Conservation (phyloP, 2,888 invertebrate species). For the Drosophila nr. medialis region DNA sequence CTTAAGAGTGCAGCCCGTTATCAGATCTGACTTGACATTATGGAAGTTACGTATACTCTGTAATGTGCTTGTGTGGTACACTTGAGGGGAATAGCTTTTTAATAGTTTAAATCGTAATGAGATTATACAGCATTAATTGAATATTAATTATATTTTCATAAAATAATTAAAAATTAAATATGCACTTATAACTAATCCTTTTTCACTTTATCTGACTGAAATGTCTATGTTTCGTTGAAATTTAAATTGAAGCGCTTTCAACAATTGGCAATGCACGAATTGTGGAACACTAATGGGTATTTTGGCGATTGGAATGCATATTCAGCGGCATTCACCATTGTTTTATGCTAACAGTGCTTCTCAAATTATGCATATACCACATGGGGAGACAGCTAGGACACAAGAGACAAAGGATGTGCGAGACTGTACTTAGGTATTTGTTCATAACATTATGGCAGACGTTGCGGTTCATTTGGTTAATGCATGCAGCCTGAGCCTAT, state of each 20-base stretch:
- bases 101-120: neutral
- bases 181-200: neutral
- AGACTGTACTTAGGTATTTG: conserved; percentile 54
- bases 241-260: neutral
- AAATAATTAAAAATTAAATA: neutral
- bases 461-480: conserved; percentile 78
- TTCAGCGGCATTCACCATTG: neutral
- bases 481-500: conserved; percentile 67
- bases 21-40: conserved; percentile 1
- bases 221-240: no score
- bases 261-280: neutral
- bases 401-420: neutral
- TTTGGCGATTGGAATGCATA: neutral
- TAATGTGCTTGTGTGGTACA: neutral
- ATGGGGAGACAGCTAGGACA: conserved; percentile 26
- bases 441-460: conserved; percentile 60
- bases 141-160: neutral
- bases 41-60: conserved; percentile 2
- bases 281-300: conserved; percentile 1
- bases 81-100: neutral
- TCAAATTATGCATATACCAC: conserved; percentile 59
- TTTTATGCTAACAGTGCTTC: conserved; percentile 28
- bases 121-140: neutral
- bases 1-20: neutral
- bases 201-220: neutral